Conservation (phyloP, 2,888 invertebrate genomes). For the Polietes domitor region DNA sequence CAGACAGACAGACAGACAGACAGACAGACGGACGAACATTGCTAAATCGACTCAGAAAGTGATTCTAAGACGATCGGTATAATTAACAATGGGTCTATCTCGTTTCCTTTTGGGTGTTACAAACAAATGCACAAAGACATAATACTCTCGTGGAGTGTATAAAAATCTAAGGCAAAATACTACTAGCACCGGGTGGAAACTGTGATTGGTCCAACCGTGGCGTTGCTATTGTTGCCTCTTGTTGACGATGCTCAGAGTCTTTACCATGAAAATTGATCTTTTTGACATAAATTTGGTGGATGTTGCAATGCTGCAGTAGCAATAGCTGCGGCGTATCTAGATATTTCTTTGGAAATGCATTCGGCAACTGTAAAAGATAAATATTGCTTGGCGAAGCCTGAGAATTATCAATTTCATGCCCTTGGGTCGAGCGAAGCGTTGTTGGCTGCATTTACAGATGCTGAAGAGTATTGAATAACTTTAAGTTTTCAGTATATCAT, state of each 20-base stretch:
- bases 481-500: too few relatives aligned
- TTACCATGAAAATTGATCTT: slow-evolving; percentile 65
- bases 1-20: too few relatives aligned
- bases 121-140: too few relatives aligned
- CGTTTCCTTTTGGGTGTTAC: too few relatives aligned
- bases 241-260: slow-evolving; percentile 18
- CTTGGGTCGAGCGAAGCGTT: slow-evolving; percentile 50
- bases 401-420: slow-evolving; percentile 44
- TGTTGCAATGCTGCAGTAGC: slow-evolving; percentile 49
- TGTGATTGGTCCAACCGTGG: neutral
- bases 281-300: slow-evolving; percentile 60
- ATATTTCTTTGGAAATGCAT: slow-evolving; percentile 10
- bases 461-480: too few relatives aligned
- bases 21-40: too few relatives aligned
- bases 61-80: too few relatives aligned
- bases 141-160: too few relatives aligned
- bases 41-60: too few relatives aligned
- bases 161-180: slow-evolving; percentile 11
- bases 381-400: slow-evolving; percentile 17
- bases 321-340: neutral
- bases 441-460: too few relatives aligned
- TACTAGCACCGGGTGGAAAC: slow-evolving; percentile 6
- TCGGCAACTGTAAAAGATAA: neutral
- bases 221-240: slow-evolving; percentile 33
- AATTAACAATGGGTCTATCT: too few relatives aligned